A percentile compares a stretch with the other conserved stretches of the same genome.
Evolutionary conservation across 1,140 invertebrate species (phyloP).

Genomic region (Drosophila busckii): DNA sequence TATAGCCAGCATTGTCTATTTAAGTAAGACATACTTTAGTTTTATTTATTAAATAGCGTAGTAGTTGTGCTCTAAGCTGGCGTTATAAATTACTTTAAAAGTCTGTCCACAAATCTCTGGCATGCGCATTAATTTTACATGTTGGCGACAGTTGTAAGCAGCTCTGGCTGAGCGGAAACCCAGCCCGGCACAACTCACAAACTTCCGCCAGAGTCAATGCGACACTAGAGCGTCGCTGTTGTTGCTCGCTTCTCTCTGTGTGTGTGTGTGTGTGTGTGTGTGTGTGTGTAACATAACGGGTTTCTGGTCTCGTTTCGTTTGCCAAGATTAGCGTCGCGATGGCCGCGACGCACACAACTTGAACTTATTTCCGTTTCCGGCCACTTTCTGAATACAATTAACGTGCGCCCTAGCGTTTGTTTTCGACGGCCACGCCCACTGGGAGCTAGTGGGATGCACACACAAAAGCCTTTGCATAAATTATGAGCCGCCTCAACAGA

Average conservation of each 20-base stretch:
- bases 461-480: conserved; percentile 69
- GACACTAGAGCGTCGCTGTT: too few species aligned
- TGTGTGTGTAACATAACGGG: not conserved
- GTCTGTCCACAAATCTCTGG: not conserved
- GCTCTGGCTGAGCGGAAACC: conserved; percentile 7
- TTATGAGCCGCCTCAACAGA: conserved; percentile 58
- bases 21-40: not conserved
- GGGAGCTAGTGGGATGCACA: not conserved
- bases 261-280: not conserved
- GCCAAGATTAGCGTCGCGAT: conserved; percentile 57
- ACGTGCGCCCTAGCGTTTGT: conserved; percentile 18
- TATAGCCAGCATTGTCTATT: too few species aligned
- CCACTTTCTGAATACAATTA: conserved; percentile 65
- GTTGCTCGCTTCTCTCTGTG: too few species aligned
- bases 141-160: not conserved
- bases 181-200: not conserved
- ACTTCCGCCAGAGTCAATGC: too few species aligned
- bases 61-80: too few species aligned
- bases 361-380: conserved; percentile 70
- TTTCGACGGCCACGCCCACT: conserved; percentile 17
- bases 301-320: conserved; percentile 24
- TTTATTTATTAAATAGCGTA: too few species aligned
- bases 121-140: conserved; percentile 2
- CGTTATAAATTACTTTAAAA: too few species aligned
- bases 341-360: conserved; percentile 51